Evolutionary conservation across 2,888 invertebrate species (phyloP).

Genomic region (Pachydiplax longipennis): DNA sequence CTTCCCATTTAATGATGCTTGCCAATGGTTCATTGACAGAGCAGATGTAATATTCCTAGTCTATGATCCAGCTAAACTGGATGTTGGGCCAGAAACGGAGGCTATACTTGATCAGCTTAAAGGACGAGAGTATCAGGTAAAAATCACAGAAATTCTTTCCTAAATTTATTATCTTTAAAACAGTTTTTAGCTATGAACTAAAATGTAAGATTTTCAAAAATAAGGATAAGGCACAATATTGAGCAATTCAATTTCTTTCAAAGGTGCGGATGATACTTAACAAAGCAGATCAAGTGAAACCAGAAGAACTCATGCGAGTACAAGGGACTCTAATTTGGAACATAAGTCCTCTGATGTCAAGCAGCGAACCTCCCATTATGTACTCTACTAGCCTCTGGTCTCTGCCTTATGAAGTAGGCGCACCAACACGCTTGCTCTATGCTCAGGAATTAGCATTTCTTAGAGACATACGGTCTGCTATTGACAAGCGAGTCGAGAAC

Average conservation of each 20-base stretch:
- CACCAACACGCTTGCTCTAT: slow-evolving; percentile 80
- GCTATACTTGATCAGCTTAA: slow-evolving; percentile 93
- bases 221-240: neutral
- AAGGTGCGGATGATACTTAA: slow-evolving; percentile 91
- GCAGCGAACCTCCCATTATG: slow-evolving; percentile 91
- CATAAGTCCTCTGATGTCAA: slow-evolving; percentile 94
- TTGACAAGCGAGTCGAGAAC: slow-evolving; percentile 90
- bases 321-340: slow-evolving; percentile 96
- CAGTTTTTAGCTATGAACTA: neutral
- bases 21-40: slow-evolving; percentile 96
- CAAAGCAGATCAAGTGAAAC: slow-evolving; percentile 92
- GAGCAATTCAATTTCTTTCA: neutral
- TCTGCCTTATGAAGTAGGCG: slow-evolving; percentile 80
- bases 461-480: slow-evolving; percentile 81
- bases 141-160: neutral
- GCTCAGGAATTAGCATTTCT: slow-evolving; percentile 90
- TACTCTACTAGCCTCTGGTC: slow-evolving; percentile 91
- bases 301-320: slow-evolving; percentile 91
- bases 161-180: neutral
- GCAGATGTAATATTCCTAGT: slow-evolving; percentile 95
- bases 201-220: neutral
- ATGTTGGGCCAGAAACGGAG: slow-evolving; percentile 94
- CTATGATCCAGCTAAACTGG: slow-evolving; percentile 94
- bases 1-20: slow-evolving; percentile 95
- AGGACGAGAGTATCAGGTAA: slow-evolving; percentile 88